Evolutionary conservation across 1,140 invertebrate species (phyloP), one percentile per base, ranked within the genome.

Genomic region (Rhizoglyphus robini): DNA sequence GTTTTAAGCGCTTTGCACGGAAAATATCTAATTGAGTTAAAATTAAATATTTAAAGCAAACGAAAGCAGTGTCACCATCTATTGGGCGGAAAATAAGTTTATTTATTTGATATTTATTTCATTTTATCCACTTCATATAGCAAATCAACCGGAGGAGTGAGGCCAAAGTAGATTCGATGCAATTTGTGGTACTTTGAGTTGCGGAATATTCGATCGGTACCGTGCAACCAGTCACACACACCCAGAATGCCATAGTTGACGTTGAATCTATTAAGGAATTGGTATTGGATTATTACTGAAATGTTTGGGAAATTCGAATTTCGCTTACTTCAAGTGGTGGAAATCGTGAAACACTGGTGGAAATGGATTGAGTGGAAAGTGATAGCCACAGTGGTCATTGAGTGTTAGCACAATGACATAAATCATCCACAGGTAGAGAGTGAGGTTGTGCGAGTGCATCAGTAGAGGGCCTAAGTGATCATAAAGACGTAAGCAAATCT

Each of bases 281-380:
- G 30, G 65, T 32, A 63, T 34, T 30, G 25, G 13, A 64, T 65
- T 67, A 8, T 65, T 63, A 66, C 8, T 1, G 27, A 3, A 20
- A 67, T 66, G 29, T 65, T 65, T 2, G 29, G 25, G 3, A 64
- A 64, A 11, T 31, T 65, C 32, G 8, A 61, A 30, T 30, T 25
- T 41, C 48, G 76, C 79, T 80, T 76, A 88, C 88, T 88, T 88
- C 47, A 87, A 76, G 75, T 92, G 89, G 76, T 92, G 88, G 74
- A 86, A 92, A 76, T 92, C 88, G 72, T 92, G 89, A 1, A 86
- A 85, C 76, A 91, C 88, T 23, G 88, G 87, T 32, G 87, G 89
- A 4, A 60, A n/a, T 51, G 87, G 85, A 71, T 90, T 83, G 71
- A 90, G 86, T 0, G 89, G 89, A 70, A 91, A 78, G 76, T 92